Conservation (phyloP, 2,113 vertebrate species). For the Gavialis gangeticus region DNA sequence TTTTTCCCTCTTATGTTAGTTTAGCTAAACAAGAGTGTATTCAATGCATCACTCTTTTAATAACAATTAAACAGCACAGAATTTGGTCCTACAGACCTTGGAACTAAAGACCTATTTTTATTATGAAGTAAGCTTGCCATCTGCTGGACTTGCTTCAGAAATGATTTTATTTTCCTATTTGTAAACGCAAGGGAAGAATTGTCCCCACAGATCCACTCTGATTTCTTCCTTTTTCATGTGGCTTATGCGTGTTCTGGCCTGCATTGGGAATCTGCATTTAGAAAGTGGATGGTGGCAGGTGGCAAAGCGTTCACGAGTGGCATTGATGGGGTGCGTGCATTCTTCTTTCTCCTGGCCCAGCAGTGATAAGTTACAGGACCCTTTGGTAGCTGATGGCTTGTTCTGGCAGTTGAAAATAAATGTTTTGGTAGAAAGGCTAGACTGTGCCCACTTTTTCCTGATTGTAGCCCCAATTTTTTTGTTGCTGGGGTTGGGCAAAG, state of each 20-base stretch:
- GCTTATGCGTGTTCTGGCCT: background rate
- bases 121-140: slow-evolving; percentile 60
- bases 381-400: background rate
- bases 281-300: background rate
- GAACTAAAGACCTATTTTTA: background rate
- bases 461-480: background rate
- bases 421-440: background rate
- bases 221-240: background rate
- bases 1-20: background rate
- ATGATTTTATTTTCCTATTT: background rate
- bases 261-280: background rate
- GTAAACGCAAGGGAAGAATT: background rate
- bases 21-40: background rate
- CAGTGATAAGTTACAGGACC: background rate
- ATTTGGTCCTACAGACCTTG: background rate
- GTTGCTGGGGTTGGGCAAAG: background rate
- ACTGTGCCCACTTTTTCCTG: background rate
- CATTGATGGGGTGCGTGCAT: background rate
- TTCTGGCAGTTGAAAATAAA: background rate
- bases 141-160: slow-evolving; percentile 64
- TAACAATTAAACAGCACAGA: background rate
- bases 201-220: background rate
- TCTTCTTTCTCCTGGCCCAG: background rate
- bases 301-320: background rate
- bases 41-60: slow-evolving; percentile 24